Evolutionary conservation across 2,113 vertebrate species (phyloP).

Genomic region (Atractosteus spatula): DNA sequence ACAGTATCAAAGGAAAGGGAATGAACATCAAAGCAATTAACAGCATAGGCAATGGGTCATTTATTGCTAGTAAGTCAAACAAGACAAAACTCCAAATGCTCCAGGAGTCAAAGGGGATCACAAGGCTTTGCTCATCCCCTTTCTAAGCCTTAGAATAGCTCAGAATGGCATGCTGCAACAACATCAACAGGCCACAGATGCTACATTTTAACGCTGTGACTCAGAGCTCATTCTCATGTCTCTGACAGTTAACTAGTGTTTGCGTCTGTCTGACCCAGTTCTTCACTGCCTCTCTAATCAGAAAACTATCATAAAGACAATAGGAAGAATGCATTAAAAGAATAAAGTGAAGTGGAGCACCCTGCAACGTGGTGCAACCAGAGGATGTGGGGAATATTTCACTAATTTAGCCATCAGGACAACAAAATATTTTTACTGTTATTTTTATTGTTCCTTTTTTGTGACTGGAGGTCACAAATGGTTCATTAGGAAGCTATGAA

Average conservation of each 20-base stretch:
- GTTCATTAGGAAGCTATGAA: no score
- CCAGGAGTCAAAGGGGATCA: background rate
- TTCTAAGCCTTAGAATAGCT: background rate
- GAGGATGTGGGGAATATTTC: no score
- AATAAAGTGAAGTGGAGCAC: no score
- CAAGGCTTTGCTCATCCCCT: background rate
- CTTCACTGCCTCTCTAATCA: background rate
- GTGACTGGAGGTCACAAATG: no score
- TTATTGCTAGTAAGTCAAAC: background rate
- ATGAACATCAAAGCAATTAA: conserved; percentile 2
- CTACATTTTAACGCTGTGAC: background rate
- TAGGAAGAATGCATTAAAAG: no score
- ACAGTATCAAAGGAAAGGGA: background rate
- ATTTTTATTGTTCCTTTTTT: no score
- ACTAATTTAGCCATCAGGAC: no score
- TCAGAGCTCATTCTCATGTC: background rate
- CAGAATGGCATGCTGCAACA: background rate
- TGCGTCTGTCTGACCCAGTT: background rate
- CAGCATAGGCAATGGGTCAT: background rate
- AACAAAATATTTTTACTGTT: no score
- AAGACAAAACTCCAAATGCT: background rate
- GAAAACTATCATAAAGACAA: background rate
- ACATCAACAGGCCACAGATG: conserved; percentile 3
- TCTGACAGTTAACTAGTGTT: background rate
- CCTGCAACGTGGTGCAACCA: no score